A percentile compares a stretch with the other conserved stretches of the same genome.
These are phyloP conservation scores for Sinohyriopsis cumingii DNA, from an alignment of 2,888 invertebrate species.

Conservation along the genomic window DNA sequence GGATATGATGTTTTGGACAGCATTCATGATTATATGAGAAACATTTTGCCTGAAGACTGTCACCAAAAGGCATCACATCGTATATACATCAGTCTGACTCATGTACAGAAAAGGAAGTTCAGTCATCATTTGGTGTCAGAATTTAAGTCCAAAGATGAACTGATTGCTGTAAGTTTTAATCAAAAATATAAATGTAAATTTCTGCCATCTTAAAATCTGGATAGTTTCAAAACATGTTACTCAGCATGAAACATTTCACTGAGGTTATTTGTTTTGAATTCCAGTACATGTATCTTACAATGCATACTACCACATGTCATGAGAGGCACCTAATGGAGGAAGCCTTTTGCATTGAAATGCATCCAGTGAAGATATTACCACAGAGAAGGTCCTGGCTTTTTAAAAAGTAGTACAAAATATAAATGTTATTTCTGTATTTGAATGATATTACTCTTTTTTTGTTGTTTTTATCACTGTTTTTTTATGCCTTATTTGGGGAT, in stretches of 20 bases:
- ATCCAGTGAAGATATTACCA: too few relatives aligned
- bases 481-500: too few relatives aligned
- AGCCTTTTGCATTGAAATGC: too few relatives aligned
- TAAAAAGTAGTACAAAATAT: too few relatives aligned
- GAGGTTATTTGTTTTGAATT: conserved; percentile 2
- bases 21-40: conserved; percentile 87
- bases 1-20: conserved; percentile 93
- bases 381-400: too few relatives aligned
- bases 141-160: conserved; percentile 91
- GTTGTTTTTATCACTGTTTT: too few relatives aligned
- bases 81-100: conserved; percentile 93
- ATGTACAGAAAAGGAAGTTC: conserved; percentile 83
- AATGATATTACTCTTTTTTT: too few relatives aligned
- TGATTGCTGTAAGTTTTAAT: conserved; percentile 83
- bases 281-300: neutral
- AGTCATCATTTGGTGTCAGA: conserved; percentile 95
- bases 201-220: neutral
- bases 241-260: neutral
- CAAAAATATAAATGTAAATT: neutral
- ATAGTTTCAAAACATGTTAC: neutral
- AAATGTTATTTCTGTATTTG: too few relatives aligned
- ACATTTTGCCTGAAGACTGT: conserved; percentile 80
- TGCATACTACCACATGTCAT: neutral
- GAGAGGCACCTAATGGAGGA: too few relatives aligned
- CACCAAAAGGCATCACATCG: conserved; percentile 90